Evolutionary conservation across 2,797 vertebrate genomes (phyloP).

Genomic region (Siniperca undulata): DNA sequence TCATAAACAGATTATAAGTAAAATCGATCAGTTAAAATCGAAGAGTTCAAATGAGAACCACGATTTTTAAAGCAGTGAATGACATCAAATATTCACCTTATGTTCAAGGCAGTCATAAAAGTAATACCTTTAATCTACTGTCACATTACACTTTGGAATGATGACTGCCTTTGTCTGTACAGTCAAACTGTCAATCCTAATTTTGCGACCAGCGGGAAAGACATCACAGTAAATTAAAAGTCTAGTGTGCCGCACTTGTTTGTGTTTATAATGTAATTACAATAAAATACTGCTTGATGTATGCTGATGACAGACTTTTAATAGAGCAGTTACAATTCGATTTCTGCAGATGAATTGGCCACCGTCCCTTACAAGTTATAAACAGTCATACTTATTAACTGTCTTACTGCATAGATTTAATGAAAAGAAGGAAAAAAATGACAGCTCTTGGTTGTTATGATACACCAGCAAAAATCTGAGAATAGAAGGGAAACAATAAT

Average conservation of each 20-base stretch:
- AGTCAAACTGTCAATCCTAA: slow-evolving; percentile 36
- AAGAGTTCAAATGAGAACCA: not conserved
- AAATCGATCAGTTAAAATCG: no score
- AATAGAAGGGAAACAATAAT: slow-evolving; percentile 23
- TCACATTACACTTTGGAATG: slow-evolving; percentile 7
- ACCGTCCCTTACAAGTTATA: slow-evolving; percentile 46
- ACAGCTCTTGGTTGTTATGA: slow-evolving; percentile 2
- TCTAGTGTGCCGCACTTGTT: slow-evolving; percentile 39
- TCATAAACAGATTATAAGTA: not conserved
- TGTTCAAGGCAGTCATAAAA: slow-evolving; percentile 17
- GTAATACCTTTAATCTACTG: slow-evolving; percentile 24
- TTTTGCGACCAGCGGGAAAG: slow-evolving; percentile 25
- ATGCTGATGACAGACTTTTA: slow-evolving; percentile 58
- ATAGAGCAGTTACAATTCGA: slow-evolving; percentile 66
- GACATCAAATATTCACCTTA: slow-evolving; percentile 24
- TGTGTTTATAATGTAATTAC: slow-evolving; percentile 52
- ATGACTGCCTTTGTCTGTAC: slow-evolving; percentile 17
- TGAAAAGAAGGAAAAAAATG: not conserved
- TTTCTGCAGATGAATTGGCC: slow-evolving; percentile 52
- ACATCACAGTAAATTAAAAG: slow-evolving; percentile 60
- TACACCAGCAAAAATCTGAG: not conserved
- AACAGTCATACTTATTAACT: slow-evolving; percentile 57
- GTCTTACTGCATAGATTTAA: slow-evolving; percentile 52
- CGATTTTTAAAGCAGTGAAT: not conserved
- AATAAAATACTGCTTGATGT: slow-evolving; percentile 53